Percentiles rank a stretch among this genome's conserved stretches.
Evolutionary conservation across 2,113 vertebrate species (phyloP).

Genomic region (Osmerus eperlanus): DNA sequence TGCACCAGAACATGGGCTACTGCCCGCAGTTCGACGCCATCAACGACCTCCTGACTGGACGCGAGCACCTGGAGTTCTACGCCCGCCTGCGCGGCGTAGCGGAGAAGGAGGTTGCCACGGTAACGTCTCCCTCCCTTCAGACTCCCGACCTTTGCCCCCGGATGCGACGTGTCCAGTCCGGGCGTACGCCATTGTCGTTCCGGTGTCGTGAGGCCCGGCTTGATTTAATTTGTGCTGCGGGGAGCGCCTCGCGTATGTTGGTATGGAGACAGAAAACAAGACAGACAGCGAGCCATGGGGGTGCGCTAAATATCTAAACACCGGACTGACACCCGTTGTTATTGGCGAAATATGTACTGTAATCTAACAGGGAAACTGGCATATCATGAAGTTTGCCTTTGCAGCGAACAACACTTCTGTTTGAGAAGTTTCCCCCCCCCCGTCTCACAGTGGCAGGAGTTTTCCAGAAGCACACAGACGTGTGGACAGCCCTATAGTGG

Average conservation of each 20-base stretch:
- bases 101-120: constrained; percentile 88
- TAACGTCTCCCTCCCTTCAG: constrained; percentile 51
- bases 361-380: no score
- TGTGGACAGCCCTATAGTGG: constrained; percentile 13
- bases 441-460: neutral
- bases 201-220: no score
- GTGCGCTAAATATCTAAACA: no score
- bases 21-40: constrained; percentile 95
- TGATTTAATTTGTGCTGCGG: no score
- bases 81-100: constrained; percentile 89
- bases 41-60: constrained; percentile 84
- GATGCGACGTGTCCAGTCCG: no score
- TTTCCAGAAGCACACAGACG: constrained; percentile 8
- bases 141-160: no score
- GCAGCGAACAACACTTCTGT: neutral
- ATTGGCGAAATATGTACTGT: no score
- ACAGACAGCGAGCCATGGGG: no score
- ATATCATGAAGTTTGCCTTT: neutral
- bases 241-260: no score
- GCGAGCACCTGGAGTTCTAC: constrained; percentile 92
- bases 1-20: constrained; percentile 93
- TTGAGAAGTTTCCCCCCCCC: neutral
- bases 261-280: no score
- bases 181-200: no score
- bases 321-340: no score